Evolutionary conservation across 2,113 vertebrate species (phyloP), one percentile per base, ranked within the genome.

Genomic region (Pseudorhombus dupliciocellatus): DNA sequence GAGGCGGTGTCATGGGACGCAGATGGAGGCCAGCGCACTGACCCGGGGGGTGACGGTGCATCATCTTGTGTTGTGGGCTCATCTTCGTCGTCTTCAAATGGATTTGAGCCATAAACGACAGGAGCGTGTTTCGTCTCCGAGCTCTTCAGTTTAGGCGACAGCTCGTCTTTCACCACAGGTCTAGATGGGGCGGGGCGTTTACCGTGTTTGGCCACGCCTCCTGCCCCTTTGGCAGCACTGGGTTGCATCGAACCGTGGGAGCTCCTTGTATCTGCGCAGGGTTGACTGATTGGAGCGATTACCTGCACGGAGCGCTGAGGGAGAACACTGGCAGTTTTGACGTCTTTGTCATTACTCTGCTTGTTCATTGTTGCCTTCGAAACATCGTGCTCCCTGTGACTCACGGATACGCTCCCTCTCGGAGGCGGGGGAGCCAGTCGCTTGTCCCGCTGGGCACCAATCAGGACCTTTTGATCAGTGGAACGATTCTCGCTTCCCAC

Each of bases 361-460:
- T 80, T 73, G 75, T 72, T 68, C 7, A 52, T 63, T 48, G 65
- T 48, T 34, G n/a, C 18, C 42, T 28, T 3, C 1, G 64, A 25
- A 7, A 2, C 66, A 4, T 73, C 65, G 30, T 52, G 62, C 42
- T 81, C 74, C 28, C n/a, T 4, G n/a, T 31, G 79, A 7, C 60
- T 66, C 42, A 64, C 67, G 3, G 50, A n/a, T 55, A 21, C 60
- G 56, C 12, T 77, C 37, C 50, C 81, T 75, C 63, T 76, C 15
- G 91, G 90, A 34, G 92, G 90, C 64, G 50, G 79, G 62, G 92
- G 93, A 68, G 93, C 92, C 3, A n/a, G 75, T 10, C 83, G 83
- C 66, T 77, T 91, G 59, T 89, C 87, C 42, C 22, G 60, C 31
- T 81, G 79, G 18, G 54, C 9, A 22, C 44, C 22, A 42, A 66